A percentile compares a stretch with the other conserved stretches of the same genome.
Conservation (phyloP, 2,797 vertebrate species). For the Rhynchonycteris naso region DNA sequence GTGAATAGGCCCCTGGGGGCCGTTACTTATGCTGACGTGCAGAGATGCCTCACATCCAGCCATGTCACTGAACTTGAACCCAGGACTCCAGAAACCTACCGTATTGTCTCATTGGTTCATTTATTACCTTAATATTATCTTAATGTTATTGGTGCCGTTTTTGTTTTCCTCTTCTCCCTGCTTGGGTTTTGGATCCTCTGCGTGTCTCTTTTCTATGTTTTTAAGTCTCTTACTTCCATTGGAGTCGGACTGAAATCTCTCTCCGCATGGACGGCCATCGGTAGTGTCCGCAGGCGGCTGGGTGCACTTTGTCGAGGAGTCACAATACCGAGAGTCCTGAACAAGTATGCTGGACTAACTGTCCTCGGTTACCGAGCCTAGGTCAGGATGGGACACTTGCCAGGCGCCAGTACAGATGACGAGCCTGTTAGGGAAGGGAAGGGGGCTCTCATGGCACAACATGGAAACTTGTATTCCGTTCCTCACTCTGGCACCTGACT, state of each 20-base stretch:
- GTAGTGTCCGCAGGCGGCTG: neutral
- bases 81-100: neutral
- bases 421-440: neutral
- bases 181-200: neutral
- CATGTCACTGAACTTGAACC: neutral
- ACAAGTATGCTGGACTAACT: neutral
- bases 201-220: neutral
- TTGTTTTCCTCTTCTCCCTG: neutral
- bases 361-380: neutral
- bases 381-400: accelerated
- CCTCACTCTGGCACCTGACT: neutral
- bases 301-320: neutral
- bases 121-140: too few relatives aligned
- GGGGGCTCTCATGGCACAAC: neutral
- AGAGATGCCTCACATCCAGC: neutral
- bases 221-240: neutral
- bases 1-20: neutral
- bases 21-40: neutral
- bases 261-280: accelerated
- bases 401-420: too few relatives aligned
- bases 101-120: neutral
- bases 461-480: neutral
- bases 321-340: neutral
- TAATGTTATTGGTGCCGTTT: neutral
- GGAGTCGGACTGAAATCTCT: neutral